A percentile compares a stretch with the other conserved stretches of the same genome.
phyloP scores from a whole-genome alignment of 1,140 invertebrate species.

The Cyclina sinensis region DNA sequence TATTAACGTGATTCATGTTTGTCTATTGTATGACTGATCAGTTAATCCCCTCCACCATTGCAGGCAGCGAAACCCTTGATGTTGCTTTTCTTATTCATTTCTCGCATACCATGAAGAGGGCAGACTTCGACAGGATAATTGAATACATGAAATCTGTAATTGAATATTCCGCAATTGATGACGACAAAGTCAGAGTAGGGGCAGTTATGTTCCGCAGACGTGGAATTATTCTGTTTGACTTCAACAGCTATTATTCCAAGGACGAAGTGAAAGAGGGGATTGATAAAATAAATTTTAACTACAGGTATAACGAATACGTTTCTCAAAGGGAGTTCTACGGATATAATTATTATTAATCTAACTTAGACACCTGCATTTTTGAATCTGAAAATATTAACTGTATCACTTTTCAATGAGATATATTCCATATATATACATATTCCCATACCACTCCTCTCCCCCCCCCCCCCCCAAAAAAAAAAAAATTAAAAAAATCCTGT shows the following conservation, averaged over 20 bases:
- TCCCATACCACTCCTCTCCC: no score
- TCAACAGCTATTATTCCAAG: slow-evolving; percentile 76
- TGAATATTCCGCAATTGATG: slow-evolving; percentile 75
- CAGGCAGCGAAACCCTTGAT: slow-evolving; percentile 79
- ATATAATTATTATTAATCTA: no score
- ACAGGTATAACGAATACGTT: slow-evolving; percentile 39
- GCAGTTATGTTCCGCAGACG: slow-evolving; percentile 74
- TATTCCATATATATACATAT: no score
- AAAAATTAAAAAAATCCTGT: no score
- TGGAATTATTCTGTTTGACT: slow-evolving; percentile 74
- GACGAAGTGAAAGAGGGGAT: slow-evolving; percentile 73
- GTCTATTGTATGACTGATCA: no score
- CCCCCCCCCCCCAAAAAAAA: no score
- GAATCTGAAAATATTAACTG: no score
- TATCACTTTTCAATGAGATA: no score
- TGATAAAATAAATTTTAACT: slow-evolving; percentile 70
- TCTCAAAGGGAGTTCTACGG: no score
- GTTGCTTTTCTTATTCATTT: slow-evolving; percentile 81
- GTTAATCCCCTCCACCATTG: no score
- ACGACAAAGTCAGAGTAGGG: slow-evolving; percentile 77
- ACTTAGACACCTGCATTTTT: no score
- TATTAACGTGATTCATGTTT: no score
- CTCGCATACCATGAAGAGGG: slow-evolving; percentile 71
- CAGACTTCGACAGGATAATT: slow-evolving; percentile 67
- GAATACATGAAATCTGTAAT: slow-evolving; percentile 74